These are phyloP conservation scores for Diadegma fenestrale DNA, from an alignment of 2,888 invertebrate genomes.

Conservation along the genomic window DNA sequence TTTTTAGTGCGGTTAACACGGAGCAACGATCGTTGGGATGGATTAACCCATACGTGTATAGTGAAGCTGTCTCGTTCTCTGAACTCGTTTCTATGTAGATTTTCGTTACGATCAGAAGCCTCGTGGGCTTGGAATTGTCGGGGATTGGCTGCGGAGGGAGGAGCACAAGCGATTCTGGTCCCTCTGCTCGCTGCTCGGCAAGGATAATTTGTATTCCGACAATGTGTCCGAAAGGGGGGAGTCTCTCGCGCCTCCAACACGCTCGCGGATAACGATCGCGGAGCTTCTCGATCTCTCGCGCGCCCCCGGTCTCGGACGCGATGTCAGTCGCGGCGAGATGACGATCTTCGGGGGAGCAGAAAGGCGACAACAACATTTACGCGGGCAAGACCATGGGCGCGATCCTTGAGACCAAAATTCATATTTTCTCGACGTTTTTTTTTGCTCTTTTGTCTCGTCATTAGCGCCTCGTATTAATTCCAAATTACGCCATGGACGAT, in stretches of 20 bases:
- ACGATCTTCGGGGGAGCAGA: slow-evolving; percentile 42
- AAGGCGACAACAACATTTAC: slow-evolving; percentile 47
- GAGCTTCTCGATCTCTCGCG: slow-evolving; percentile 62
- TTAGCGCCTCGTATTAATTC: slow-evolving; percentile 68
- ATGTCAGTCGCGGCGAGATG: slow-evolving; percentile 33
- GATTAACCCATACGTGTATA: neutral
- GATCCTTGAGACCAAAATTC: neutral
- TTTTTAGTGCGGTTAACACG: neutral
- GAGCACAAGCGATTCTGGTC: slow-evolving; percentile 27
- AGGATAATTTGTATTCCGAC: slow-evolving; percentile 68
- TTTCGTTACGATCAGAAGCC: slow-evolving; percentile 29
- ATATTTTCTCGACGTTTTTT: neutral
- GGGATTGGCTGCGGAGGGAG: slow-evolving; percentile 22
- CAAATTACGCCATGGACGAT: slow-evolving; percentile 63
- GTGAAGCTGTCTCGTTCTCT: slow-evolving; percentile 48
- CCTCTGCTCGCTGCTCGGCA: slow-evolving; percentile 25
- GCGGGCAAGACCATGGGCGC: neutral
- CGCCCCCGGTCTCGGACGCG: slow-evolving; percentile 40
- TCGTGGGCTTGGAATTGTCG: slow-evolving; percentile 44
- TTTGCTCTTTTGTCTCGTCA: slow-evolving; percentile 39
- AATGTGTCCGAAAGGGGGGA: slow-evolving; percentile 56
- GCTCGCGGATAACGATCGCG: slow-evolving; percentile 71
- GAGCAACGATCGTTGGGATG: neutral
- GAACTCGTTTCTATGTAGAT: slow-evolving; percentile 68
- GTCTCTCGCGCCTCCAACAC: slow-evolving; percentile 61